Base-by-base conservation (phyloP, 2,113 vertebrate genomes). In the Malaclemys terrapin region DNA sequence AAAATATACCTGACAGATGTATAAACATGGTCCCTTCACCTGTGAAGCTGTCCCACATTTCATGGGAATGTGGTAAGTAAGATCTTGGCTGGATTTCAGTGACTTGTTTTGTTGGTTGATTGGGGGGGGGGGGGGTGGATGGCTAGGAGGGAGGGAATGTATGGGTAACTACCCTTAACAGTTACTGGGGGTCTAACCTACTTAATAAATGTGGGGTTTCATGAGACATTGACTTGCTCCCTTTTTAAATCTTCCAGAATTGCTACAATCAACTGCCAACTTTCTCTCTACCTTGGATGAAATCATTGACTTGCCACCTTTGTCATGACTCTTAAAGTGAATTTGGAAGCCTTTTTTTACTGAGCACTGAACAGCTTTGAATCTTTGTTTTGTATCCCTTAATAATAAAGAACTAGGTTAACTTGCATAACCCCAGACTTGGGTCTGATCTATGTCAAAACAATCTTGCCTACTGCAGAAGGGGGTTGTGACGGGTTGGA, bases 201-300 rank as follows among this genome's bases (percentile, higher is more conserved):
- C 9, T 25, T 45, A 45, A 24, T 45, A 42, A 13, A 45, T 47
- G 6, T 45, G 42, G 11, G n/a, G 24, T 78, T 47, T 93, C 10
- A 10, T 54, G n/a, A 88, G 35, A 88, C 84, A 94, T 53, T 96
- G 19, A 95, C 49, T 56, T 84, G 8, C 14, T 84, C 59, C 87
- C 0, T 91, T 89, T 93, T 65, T 88, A 10, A 91, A 31, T 94
- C 76, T 98, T 97, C 59, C 94, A 98, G 98, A 92, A 91, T 62
- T 85, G 22, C 80, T 97, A 24, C 96, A 92, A 53, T 98, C 98
- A 86, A 96, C 97, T 88, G 57, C 96, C 82, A 98, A 98, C 53
- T 93, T 98, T 47, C 96, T 98, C 79, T 96, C 98, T 19, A 92
- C 96, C 17, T 88, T 98, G 96, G 97, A 98, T 97, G 96, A 98